Conservation (phyloP, 2,888 invertebrate species). For the Rapana venosa region DNA sequence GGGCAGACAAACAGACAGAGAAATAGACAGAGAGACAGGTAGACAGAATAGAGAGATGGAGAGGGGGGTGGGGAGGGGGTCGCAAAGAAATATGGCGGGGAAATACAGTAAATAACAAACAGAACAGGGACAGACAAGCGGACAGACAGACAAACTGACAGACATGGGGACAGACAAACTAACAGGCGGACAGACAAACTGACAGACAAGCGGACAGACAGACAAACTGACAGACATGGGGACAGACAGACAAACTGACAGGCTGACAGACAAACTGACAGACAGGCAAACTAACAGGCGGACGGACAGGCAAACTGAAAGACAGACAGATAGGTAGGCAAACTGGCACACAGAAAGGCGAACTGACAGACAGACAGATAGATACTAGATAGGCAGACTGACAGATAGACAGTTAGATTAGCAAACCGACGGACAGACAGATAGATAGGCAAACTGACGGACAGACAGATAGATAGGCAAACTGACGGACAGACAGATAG, state of each 20-base stretch:
- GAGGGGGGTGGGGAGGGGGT: no score
- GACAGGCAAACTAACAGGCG: neutral
- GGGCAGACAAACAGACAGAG: neutral
- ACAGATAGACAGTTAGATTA: no score
- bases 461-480: no score
- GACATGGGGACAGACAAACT: neutral
- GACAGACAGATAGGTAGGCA: neutral
- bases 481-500: no score
- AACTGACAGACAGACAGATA: no score
- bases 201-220: neutral
- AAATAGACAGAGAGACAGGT: neutral
- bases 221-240: neutral
- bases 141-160: neutral
- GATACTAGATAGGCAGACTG: no score
- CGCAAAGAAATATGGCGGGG: no score
- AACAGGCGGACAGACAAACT: neutral
- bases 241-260: neutral
- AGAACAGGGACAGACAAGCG: neutral
- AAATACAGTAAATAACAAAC: neutral
- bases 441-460: no score
- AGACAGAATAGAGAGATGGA: no score
- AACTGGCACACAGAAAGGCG: no score
- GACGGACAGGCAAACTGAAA: neutral
- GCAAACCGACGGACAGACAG: no score
- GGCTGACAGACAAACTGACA: neutral